Base-by-base conservation (phyloP, 2,113 vertebrate species). In the Pitta sordida region DNA sequence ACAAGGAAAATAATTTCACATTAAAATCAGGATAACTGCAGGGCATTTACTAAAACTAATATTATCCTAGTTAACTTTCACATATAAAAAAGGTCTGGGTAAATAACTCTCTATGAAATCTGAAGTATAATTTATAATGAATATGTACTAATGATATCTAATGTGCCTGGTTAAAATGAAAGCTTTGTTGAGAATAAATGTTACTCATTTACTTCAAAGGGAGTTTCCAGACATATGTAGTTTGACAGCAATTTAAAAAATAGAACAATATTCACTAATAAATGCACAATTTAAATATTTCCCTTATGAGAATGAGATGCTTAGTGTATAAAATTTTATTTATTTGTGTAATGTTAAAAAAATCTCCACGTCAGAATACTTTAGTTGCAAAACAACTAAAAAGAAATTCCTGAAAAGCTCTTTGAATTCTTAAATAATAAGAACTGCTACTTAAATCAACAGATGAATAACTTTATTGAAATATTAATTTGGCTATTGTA, bases 131-230 rank as follows among this genome's bases (percentile, higher is more conserved):
- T 98, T 98, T 98, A 88, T 97, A 97, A 97, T 97, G 96, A 98
- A 96, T 98, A 97, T 97, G 91, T 97, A 74, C 94, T 98, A 97
- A 98, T 98, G 97, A 96, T 97, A 95, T 97, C 95, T 96, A 97
- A 98, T 97, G 83, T 78, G 88, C 93, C 75, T 97, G 94, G 94
- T 96, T 97, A 95, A 97, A 98, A 97, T 93, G 87, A 96, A 96
- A 95, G 67, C 71, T 95, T 97, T 98, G 97, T 97, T 94, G 95
- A 97, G 81, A 98, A 97, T 96, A 97, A 98, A 98, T 97, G 95
- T 92, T 97, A 71, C 96, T 98, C 94, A 97, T 98, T 98, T 98
- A 87, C 92, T 96, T 97, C 97, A 97, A 98, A 97, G 95, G 76
- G 94, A 95, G 90, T 96, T 95, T 89, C 88, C 90, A 97, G 95